Evolutionary conservation across 2,888 invertebrate genomes (phyloP).

Genomic region (Agrilus mali): DNA sequence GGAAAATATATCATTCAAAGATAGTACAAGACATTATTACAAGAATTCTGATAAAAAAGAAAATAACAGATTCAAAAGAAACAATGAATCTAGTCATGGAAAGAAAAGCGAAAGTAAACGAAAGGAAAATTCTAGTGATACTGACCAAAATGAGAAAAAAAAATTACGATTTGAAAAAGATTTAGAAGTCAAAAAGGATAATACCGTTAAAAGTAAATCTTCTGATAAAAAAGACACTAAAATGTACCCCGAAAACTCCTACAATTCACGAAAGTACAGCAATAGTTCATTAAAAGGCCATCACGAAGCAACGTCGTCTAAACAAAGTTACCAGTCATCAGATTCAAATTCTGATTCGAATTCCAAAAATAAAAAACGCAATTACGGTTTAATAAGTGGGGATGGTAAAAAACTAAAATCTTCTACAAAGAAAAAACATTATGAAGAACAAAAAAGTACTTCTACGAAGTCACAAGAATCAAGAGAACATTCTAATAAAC

Average conservation of each 20-base stretch:
- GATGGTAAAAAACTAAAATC: slow-evolving; percentile 28
- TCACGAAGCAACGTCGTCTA: too few relatives aligned
- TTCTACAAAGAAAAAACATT: slow-evolving; percentile 7
- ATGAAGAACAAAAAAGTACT: background rate
- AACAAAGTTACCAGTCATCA: slow-evolving; percentile 1
- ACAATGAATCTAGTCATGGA: background rate
- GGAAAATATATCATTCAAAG: background rate
- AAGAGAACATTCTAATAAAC: slow-evolving; percentile 4
- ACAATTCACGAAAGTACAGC: too few relatives aligned
- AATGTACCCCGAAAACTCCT: too few relatives aligned
- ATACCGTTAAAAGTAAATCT: background rate
- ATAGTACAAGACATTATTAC: background rate
- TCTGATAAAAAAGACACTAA: background rate
- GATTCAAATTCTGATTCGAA: slow-evolving; percentile 10
- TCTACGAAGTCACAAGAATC: slow-evolving; percentile 9
- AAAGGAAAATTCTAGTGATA: slow-evolving; percentile 3
- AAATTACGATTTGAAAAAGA: slow-evolving; percentile 5
- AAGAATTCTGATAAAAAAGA: background rate
- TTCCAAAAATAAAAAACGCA: slow-evolving; percentile 14
- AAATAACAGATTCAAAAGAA: background rate
- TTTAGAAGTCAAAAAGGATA: background rate
- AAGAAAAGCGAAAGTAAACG: background rate
- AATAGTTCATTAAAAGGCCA: too few relatives aligned
- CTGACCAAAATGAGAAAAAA: slow-evolving; percentile 8
- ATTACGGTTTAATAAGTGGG: slow-evolving; percentile 31